phyloP scores from a whole-genome alignment of 2,888 invertebrate genomes.

The Vannuccia rotundouncinata region DNA sequence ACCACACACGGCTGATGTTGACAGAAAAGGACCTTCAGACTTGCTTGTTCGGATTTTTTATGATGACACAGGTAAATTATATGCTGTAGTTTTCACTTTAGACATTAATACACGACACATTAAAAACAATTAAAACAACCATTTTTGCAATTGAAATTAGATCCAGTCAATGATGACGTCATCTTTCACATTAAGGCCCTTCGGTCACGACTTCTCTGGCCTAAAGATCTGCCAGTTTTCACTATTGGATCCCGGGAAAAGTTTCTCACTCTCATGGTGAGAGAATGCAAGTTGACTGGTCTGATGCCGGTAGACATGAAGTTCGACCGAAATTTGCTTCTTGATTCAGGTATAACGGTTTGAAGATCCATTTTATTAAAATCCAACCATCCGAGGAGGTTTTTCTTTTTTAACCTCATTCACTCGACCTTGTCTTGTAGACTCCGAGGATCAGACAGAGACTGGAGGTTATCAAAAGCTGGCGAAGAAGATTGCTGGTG shows the following conservation, averaged over 20 bases:
- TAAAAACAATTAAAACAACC: no score
- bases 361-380: neutral
- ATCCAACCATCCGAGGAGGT: neutral
- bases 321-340: neutral
- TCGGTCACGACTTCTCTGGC: neutral
- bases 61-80: neutral
- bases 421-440: no score
- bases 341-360: neutral
- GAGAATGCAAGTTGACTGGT: neutral
- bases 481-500: neutral
- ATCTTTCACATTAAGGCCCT: slow-evolving; percentile 1
- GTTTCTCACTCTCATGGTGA: neutral
- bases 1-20: neutral
- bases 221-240: neutral
- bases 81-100: no score
- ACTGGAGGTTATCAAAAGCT: neutral
- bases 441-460: neutral
- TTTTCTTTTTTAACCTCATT: no score
- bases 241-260: neutral
- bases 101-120: no score
- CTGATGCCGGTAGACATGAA: neutral
- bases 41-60: neutral
- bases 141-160: neutral
- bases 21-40: neutral
- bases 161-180: neutral